Evolutionary conservation across 2,888 invertebrate species (phyloP).

Genomic region (Noctua janthe): DNA sequence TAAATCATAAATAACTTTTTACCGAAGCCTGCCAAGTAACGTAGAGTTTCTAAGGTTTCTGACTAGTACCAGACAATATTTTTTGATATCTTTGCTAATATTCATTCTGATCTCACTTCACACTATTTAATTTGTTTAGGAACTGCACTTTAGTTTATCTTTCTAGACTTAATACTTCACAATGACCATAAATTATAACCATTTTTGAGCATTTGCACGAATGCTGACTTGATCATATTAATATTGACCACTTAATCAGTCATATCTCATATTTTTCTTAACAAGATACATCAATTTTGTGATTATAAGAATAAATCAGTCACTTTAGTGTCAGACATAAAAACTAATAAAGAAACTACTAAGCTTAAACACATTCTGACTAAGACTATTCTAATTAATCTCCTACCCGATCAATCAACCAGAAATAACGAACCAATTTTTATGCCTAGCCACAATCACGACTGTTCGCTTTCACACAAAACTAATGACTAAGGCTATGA

Average conservation of each 20-base stretch:
- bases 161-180: not conserved
- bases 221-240: not conserved
- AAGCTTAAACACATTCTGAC: conserved; percentile 15
- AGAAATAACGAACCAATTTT: conserved; percentile 67
- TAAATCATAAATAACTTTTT: not conserved
- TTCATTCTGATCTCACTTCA: not conserved
- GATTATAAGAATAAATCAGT: not conserved
- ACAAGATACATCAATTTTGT: not conserved
- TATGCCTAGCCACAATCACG: conserved; percentile 65
- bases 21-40: not conserved
- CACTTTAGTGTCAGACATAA: not conserved
- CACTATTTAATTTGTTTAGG: not conserved
- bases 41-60: not conserved
- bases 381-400: conserved; percentile 56
- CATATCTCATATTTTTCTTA: not conserved
- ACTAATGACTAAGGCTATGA: conserved; percentile 30
- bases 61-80: not conserved
- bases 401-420: conserved; percentile 60
- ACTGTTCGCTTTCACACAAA: conserved; percentile 37
- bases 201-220: not conserved
- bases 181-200: not conserved
- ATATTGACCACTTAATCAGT: not conserved
- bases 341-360: not conserved
- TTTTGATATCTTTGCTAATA: not conserved
- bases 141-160: not conserved